Base-by-base conservation (phyloP, 1,140 invertebrate genomes). In the Papilio aristodemus region DNA sequence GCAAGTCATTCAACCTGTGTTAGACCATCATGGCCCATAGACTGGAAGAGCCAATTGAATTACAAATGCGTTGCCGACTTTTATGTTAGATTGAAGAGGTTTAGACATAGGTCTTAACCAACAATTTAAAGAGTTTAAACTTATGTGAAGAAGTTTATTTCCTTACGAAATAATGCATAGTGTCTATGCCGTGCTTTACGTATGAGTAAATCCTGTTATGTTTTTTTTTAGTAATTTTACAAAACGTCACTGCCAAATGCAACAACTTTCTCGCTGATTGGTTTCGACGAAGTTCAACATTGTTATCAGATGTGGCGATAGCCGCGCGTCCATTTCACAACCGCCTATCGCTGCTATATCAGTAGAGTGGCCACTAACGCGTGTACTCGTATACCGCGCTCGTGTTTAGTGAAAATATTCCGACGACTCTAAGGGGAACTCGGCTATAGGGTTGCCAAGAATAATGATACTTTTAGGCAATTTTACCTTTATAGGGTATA, bases 231-330 rank as follows among this genome's bases (percentile, higher is more conserved):
- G 46, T 22, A 11, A 58, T 32, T 0, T 58, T 58, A 4, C 27
- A 36, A 14, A 14, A 57, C 25, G 25, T 27, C 57, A 36, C 1
- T 58, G 57, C 27, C 25, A 58, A 58, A 58, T 58, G 25, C 57
- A 32, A 8, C 7, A 14, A 58, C 57, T 58, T 58, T 36, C 25
- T 14, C 17, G 36, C 36, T 62, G 59, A 37, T 62, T 62, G 17
- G 14, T 36, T 62, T 60, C 32, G n/a, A 17, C 36, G 58, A 60
- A 60, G 32, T 27, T 62, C 32, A 11, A 60, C 36, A 38, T 62
- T 36, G 59, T 38, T 62, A 62, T 62, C 59, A 62, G 59, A 62
- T 38, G 32, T 9, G 59, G n/a, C 59, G 59, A 62, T 62, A 62
- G 17, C 59, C n/a, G 32, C n/a, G 43, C n/a, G 36, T 39, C 36